A percentile compares a stretch with the other conserved stretches of the same genome.
These are phyloP conservation scores for Phallusia fumigata DNA, from an alignment of 23 tunicate genomes.

Conservation along the genomic window DNA sequence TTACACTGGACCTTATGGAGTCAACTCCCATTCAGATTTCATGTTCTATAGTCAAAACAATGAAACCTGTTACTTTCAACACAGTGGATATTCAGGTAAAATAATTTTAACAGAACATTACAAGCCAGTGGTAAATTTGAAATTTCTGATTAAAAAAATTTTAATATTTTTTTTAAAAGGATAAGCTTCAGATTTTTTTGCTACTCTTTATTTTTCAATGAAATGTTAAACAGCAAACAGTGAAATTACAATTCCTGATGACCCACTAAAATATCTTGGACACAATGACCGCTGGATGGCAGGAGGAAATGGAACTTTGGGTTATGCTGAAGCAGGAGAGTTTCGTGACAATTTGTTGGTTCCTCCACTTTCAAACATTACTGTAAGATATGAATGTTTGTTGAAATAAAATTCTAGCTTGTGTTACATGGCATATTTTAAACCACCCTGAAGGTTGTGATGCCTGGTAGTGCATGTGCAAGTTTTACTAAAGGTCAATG, in stretches of 20 bases:
- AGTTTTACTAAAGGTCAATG: no score
- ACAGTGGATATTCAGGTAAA: constrained; percentile 22
- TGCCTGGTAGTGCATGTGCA: no score
- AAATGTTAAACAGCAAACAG: not conserved
- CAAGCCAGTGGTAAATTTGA: no score
- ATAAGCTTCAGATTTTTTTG: no score
- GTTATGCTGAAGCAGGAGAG: constrained; percentile 27
- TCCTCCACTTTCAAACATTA: constrained; percentile 29
- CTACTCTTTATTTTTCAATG: not conserved
- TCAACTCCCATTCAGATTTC: not conserved
- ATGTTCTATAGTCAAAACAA: not conserved
- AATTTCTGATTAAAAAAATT: no score
- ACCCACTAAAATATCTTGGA: constrained; percentile 41
- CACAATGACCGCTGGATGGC: constrained; percentile 35
- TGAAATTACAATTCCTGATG: not conserved
- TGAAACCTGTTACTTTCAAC: constrained; percentile 21
- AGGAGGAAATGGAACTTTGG: constrained; percentile 20
- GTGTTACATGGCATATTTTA: no score
- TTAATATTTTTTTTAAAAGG: no score
- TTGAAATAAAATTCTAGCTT: no score
- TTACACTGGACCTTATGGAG: constrained; percentile 18
- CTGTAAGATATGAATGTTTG: constrained; percentile 13
- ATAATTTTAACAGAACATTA: no score
- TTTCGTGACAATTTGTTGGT: constrained; percentile 24
- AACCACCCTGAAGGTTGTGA: no score